phyloP scores from a whole-genome alignment of 2,113 vertebrate genomes.

The Xyrauchen texanus region DNA sequence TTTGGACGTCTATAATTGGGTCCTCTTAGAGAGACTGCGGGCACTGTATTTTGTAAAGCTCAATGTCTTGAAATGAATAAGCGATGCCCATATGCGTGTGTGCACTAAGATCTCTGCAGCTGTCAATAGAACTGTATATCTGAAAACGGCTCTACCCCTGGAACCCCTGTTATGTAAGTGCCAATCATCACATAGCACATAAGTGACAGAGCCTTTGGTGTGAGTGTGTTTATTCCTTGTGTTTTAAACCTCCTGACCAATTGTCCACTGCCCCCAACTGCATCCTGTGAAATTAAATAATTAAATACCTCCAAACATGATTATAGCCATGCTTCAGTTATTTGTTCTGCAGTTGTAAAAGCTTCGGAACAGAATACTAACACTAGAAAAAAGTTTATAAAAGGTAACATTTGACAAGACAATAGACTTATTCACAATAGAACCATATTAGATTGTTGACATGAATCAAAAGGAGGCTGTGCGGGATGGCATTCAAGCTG shows the following conservation, averaged over 20 bases:
- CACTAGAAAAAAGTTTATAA: too few relatives aligned
- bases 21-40: conserved; percentile 1
- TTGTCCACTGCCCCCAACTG: not conserved
- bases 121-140: conserved; percentile 44
- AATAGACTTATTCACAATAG: too few relatives aligned
- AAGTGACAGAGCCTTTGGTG: conserved; percentile 36
- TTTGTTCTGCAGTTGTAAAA: too few relatives aligned
- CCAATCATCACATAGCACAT: not conserved
- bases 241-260: conserved; percentile 34
- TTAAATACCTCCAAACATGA: not conserved
- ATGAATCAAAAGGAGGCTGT: too few relatives aligned
- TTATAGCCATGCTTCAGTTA: not conserved
- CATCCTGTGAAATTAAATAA: conserved; percentile 22
- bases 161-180: conserved; percentile 1
- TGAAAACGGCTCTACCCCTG: conserved; percentile 31
- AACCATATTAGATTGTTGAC: too few relatives aligned
- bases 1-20: conserved; percentile 39
- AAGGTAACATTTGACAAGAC: too few relatives aligned
- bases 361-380: too few relatives aligned
- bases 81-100: conserved; percentile 32
- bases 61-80: conserved; percentile 39
- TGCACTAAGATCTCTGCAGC: not conserved
- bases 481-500: too few relatives aligned
- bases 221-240: conserved; percentile 29
- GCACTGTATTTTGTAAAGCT: conserved; percentile 32